Evolutionary conservation across 2,888 invertebrate genomes (phyloP).

Genomic region (Chironomus tentans): DNA sequence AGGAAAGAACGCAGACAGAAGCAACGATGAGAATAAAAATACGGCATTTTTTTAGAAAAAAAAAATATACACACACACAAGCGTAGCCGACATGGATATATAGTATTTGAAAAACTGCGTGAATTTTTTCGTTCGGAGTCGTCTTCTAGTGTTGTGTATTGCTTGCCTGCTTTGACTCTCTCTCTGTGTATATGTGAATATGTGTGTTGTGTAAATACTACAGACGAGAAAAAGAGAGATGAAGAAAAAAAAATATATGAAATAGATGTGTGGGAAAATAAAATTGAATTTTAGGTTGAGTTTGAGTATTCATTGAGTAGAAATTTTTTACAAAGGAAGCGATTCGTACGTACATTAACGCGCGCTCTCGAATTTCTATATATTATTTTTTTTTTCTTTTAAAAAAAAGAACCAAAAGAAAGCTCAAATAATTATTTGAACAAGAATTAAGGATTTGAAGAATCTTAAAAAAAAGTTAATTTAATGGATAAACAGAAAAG

Average conservation of each 20-base stretch:
- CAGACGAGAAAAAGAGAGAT: neutral
- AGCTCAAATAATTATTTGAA: slow-evolving; percentile 12
- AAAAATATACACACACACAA: neutral
- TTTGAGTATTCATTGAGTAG: slow-evolving; percentile 27
- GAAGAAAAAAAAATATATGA: neutral
- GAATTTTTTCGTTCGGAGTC: slow-evolving; percentile 6
- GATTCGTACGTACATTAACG: slow-evolving; percentile 20
- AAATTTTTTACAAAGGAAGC: slow-evolving; percentile 27
- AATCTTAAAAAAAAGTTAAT: neutral
- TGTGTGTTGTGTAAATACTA: slow-evolving; percentile 4
- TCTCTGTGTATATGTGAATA: neutral
- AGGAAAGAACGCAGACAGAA: slow-evolving; percentile 6
- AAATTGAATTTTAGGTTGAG: slow-evolving; percentile 22
- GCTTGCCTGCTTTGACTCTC: too few relatives aligned
- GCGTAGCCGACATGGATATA: too few relatives aligned
- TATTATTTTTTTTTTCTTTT: neutral
- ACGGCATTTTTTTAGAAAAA: neutral
- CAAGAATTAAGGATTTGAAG: neutral
- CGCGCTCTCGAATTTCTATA: slow-evolving; percentile 25
- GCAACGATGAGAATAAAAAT: neutral
- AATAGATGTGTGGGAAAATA: slow-evolving; percentile 17
- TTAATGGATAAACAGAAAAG: too few relatives aligned
- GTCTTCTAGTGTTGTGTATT: neutral
- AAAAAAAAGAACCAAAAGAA: neutral
- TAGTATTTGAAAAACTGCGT: slow-evolving; percentile 10